phyloP scores from a whole-genome alignment of 2,888 invertebrate genomes.

The Mycalesis mineus region DNA sequence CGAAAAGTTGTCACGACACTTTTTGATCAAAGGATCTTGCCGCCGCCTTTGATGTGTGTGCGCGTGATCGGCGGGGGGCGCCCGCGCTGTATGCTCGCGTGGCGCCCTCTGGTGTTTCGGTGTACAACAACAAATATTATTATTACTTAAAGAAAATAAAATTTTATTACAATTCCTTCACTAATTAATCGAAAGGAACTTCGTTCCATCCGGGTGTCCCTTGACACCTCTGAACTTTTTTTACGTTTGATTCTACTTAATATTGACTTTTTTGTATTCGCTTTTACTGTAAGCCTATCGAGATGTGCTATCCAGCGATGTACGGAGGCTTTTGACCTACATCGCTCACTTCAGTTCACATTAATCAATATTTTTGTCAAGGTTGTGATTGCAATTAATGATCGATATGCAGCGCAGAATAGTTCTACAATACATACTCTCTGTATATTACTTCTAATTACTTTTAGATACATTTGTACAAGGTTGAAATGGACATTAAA shows the following conservation, averaged over 20 bases:
- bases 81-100: no score
- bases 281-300: background rate
- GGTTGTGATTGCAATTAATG: constrained; percentile 5
- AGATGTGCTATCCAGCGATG: background rate
- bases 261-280: background rate
- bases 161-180: no score
- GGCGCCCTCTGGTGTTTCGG: no score
- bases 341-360: background rate
- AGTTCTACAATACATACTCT: background rate
- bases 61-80: no score
- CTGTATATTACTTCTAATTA: background rate
- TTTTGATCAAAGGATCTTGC: no score
- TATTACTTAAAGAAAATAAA: no score
- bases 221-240: no score
- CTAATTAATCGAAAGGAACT: no score
- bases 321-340: constrained; percentile 8
- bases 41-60: no score
- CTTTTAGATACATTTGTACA: background rate
- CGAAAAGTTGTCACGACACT: no score
- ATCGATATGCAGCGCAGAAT: background rate
- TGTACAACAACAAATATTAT: no score
- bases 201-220: no score
- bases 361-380: constrained; percentile 14
- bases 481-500: constrained; percentile 1
- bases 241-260: background rate